A percentile compares a stretch with the other conserved stretches of the same genome.
Evolutionary conservation across 2,888 invertebrate species (phyloP).

Genomic region (Sceliomorpha sp.): DNA sequence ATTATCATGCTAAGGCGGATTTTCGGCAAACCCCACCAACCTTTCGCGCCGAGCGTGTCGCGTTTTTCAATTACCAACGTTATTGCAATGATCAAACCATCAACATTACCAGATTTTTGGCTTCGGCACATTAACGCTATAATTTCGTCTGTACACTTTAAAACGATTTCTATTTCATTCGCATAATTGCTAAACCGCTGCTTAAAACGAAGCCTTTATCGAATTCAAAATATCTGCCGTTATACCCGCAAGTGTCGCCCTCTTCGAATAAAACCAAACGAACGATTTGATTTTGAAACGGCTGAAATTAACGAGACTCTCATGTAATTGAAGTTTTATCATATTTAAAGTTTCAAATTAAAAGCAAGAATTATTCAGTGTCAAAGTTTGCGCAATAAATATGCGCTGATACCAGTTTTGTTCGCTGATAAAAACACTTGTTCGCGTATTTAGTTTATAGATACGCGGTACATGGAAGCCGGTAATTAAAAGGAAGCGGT

Average conservation of each 20-base stretch:
- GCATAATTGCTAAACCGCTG: too few species aligned
- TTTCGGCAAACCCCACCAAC: conserved; percentile 69
- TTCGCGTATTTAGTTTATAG: conserved; percentile 34
- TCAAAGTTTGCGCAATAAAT: conserved; percentile 25
- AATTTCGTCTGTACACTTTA: too few species aligned
- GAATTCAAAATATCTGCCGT: too few species aligned
- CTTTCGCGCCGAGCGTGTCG: conserved; percentile 52
- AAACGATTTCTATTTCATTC: too few species aligned
- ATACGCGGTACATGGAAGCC: conserved; percentile 32
- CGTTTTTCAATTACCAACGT: conserved; percentile 47
- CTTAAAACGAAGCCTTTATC: too few species aligned
- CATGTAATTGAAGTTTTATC: too few species aligned
- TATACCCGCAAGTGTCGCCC: too few species aligned
- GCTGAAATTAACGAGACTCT: too few species aligned
- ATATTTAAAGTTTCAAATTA: too few species aligned
- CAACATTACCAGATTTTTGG: conserved; percentile 28
- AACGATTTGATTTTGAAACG: too few species aligned
- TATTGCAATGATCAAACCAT: conserved; percentile 36
- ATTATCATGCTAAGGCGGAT: conserved; percentile 78
- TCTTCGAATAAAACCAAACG: too few species aligned
- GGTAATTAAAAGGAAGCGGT: conserved; percentile 47
- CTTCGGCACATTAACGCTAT: too few species aligned
- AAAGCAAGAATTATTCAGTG: conserved; percentile 28
- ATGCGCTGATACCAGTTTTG: conserved; percentile 36
- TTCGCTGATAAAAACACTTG: conserved; percentile 35